These are phyloP conservation scores for Leptinotarsa rubiginosa DNA, from an alignment of 2,888 invertebrate genomes.

Conservation along the genomic window DNA sequence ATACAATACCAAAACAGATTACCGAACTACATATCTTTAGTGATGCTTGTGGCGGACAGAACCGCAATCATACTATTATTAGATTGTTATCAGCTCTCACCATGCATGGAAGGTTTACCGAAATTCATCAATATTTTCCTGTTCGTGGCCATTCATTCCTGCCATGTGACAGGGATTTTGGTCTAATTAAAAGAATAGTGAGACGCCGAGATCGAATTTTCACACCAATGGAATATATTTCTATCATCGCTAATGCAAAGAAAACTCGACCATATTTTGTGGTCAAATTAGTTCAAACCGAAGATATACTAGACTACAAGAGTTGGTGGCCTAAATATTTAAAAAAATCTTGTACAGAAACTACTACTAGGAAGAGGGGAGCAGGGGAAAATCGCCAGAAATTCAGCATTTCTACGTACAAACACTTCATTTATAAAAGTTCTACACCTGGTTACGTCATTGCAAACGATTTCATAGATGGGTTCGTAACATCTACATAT, in stretches of 20 bases:
- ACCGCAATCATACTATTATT: slow-evolving; percentile 23
- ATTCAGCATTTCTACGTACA: too few species aligned
- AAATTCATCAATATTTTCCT: slow-evolving; percentile 32
- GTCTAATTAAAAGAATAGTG: slow-evolving; percentile 39
- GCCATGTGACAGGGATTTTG: slow-evolving; percentile 32
- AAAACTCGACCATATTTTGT: slow-evolving; percentile 18
- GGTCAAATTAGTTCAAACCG: slow-evolving; percentile 26
- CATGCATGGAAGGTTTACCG: slow-evolving; percentile 25
- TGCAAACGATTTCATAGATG: neutral
- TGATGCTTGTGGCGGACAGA: slow-evolving; percentile 31
- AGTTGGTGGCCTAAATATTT: slow-evolving; percentile 20
- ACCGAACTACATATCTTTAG: slow-evolving; percentile 27
- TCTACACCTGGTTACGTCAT: too few species aligned
- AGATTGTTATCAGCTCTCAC: slow-evolving; percentile 22
- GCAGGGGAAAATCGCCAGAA: slow-evolving; percentile 21
- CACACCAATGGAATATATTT: slow-evolving; percentile 28
- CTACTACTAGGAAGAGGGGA: slow-evolving; percentile 18
- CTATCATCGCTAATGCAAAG: slow-evolving; percentile 23
- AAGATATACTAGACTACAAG: slow-evolving; percentile 27
- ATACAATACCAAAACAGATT: slow-evolving; percentile 26
- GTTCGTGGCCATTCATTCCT: slow-evolving; percentile 31
- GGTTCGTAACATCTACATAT: too few species aligned
- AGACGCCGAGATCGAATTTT: slow-evolving; percentile 26
- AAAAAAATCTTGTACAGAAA: slow-evolving; percentile 22
- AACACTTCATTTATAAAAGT: too few species aligned